phyloP scores from a whole-genome alignment of 2,797 vertebrate genomes.

The Coluber constrictor region DNA sequence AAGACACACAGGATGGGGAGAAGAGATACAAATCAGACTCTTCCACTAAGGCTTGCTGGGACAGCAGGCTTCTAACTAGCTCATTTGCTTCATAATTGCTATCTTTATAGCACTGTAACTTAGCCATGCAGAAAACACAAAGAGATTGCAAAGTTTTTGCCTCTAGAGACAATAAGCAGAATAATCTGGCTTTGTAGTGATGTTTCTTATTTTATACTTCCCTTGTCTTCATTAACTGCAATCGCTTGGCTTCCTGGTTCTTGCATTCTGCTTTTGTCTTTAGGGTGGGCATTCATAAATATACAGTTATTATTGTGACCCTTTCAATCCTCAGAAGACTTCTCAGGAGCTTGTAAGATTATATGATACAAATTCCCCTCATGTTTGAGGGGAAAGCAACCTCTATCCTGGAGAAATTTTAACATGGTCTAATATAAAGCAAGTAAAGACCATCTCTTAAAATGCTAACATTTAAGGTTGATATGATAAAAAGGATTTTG shows the following conservation, averaged over 20 bases:
- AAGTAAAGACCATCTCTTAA: neutral
- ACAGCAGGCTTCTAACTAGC: slow-evolving; percentile 3
- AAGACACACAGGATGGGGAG: slow-evolving; percentile 19
- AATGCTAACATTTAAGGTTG: neutral
- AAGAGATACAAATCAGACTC: slow-evolving; percentile 21
- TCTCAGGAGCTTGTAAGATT: neutral
- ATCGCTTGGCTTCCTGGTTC: accelerated
- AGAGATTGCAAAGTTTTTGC: neutral
- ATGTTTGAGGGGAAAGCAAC: neutral
- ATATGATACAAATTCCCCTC: neutral
- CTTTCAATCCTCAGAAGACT: neutral
- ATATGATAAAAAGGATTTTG: neutral
- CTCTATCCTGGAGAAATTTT: neutral
- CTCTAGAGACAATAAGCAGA: neutral
- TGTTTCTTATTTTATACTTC: slow-evolving; percentile 7
- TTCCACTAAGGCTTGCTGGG: neutral
- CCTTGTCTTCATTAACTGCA: slow-evolving; percentile 16
- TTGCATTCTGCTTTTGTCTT: neutral
- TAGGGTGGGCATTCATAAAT: neutral
- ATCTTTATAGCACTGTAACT: neutral
- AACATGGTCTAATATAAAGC: neutral
- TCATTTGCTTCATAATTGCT: slow-evolving; percentile 2
- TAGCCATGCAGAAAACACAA: neutral
- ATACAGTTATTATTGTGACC: neutral
- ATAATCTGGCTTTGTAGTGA: neutral